phyloP scores from a whole-genome alignment of 1,140 invertebrate genomes.

The Pachypeltis micranthus region DNA sequence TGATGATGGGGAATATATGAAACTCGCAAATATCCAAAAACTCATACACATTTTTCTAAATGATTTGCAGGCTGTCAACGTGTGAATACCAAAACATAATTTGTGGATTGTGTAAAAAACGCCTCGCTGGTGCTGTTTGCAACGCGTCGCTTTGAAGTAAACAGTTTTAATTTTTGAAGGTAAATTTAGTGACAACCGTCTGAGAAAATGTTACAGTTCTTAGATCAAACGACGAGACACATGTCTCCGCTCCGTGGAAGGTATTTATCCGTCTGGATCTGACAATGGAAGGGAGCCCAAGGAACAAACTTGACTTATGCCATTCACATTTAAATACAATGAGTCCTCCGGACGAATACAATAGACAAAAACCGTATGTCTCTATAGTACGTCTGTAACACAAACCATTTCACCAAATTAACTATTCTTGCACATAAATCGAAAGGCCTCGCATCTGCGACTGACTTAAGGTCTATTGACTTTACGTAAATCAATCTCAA shows the following conservation, averaged over 20 bases:
- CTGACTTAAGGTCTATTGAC: conserved; percentile 3
- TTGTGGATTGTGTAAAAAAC: too few relatives aligned
- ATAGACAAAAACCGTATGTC: conserved; percentile 16
- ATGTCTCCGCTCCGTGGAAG: neutral
- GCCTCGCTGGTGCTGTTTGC: too few relatives aligned
- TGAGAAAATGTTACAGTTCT: neutral
- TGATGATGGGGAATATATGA: too few relatives aligned
- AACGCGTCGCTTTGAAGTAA: too few relatives aligned
- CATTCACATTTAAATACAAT: conserved; percentile 16
- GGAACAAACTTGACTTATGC: conserved; percentile 15
- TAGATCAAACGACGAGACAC: neutral
- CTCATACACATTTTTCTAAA: too few relatives aligned
- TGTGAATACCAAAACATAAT: too few relatives aligned
- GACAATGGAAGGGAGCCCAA: conserved; percentile 8
- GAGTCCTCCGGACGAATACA: conserved; percentile 9
- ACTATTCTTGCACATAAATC: conserved; percentile 15
- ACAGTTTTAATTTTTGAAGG: too few relatives aligned
- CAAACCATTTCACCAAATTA: conserved; percentile 14
- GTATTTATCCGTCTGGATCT: conserved; percentile 16
- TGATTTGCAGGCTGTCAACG: too few relatives aligned
- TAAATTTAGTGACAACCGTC: too few relatives aligned
- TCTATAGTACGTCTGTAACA: conserved; percentile 1
- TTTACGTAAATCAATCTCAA: neutral
- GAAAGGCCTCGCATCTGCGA: neutral
- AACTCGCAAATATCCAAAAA: too few relatives aligned